Percentiles rank a stretch among this genome's conserved stretches.
phyloP scores from a whole-genome alignment of 2,888 invertebrate species.

The Rhamphomyia laevipes region DNA sequence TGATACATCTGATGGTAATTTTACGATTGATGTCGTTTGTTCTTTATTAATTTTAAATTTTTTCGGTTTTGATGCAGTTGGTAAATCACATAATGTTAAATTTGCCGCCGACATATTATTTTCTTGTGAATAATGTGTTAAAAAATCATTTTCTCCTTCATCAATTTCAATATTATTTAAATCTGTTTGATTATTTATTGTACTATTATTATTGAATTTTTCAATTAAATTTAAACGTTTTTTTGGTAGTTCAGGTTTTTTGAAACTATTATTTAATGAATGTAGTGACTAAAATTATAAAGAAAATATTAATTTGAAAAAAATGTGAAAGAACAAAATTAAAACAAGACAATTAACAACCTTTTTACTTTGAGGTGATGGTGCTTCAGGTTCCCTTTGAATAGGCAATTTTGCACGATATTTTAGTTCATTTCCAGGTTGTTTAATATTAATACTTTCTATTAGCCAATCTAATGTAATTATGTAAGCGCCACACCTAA shows the following conservation, averaged over 20 bases:
- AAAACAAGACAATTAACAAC: constrained; percentile 23
- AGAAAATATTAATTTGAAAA: not conserved
- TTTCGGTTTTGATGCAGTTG: constrained; percentile 2
- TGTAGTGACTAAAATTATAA: constrained; percentile 22
- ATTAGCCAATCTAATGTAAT: constrained; percentile 65
- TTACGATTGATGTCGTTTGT: not conserved
- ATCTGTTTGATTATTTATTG: constrained; percentile 1
- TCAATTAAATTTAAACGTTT: constrained; percentile 21
- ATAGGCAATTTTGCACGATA: constrained; percentile 28
- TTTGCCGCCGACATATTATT: constrained; percentile 19
- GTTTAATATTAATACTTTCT: constrained; percentile 51
- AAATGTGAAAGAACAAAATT: too few species aligned
- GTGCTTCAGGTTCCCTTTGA: constrained; percentile 32
- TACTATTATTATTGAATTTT: not conserved
- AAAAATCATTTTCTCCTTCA: constrained; percentile 22
- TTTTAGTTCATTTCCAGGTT: constrained; percentile 39
- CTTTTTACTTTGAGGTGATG: constrained; percentile 51
- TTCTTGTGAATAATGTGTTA: constrained; percentile 30
- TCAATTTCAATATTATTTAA: constrained; percentile 10
- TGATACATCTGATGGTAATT: not conserved
- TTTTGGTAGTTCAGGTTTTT: constrained; percentile 29
- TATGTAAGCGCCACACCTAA: constrained; percentile 42
- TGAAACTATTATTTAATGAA: constrained; percentile 36
- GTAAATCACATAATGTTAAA: not conserved
- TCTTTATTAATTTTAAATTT: constrained; percentile 21